Evolutionary conservation across 2,113 vertebrate species (phyloP).

Genomic region (Clupea harengus): DNA sequence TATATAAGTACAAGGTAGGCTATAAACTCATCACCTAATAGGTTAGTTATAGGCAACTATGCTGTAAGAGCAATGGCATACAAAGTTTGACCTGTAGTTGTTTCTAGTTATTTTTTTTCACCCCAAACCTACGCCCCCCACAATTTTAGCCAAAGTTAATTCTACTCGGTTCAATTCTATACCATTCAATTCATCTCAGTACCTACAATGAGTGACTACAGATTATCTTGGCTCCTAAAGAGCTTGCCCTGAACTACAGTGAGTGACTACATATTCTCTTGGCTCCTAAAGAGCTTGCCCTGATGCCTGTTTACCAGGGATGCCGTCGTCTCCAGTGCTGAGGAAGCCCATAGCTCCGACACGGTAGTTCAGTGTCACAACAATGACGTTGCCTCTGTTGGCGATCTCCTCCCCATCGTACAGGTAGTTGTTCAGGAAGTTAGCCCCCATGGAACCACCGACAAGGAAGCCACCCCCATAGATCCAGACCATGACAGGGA

Average conservation of each 20-base stretch:
- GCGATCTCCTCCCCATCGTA: conserved; percentile 86
- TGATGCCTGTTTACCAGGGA: not conserved
- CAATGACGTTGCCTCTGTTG: conserved; percentile 83
- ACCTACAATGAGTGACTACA: not conserved
- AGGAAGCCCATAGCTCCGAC: conserved; percentile 89
- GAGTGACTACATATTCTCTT: not conserved
- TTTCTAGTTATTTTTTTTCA: too few relatives aligned
- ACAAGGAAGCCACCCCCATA: conserved; percentile 82
- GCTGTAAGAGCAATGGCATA: too few relatives aligned
- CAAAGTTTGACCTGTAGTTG: too few relatives aligned
- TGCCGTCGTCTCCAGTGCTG: conserved; percentile 80
- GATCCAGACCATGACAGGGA: conserved; percentile 92
- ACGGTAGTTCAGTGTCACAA: conserved; percentile 89
- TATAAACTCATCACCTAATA: too few relatives aligned
- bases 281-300: not conserved
- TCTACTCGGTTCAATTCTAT: not conserved
- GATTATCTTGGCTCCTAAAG: not conserved
- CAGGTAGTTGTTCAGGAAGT: conserved; percentile 82
- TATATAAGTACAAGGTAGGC: too few relatives aligned
- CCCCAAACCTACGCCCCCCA: too few relatives aligned
- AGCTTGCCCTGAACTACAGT: not conserved
- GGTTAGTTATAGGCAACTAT: too few relatives aligned
- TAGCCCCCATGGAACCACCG: conserved; percentile 77
- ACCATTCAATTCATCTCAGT: not conserved
- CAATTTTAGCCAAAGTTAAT: not conserved